phyloP scores from a whole-genome alignment of 2,888 invertebrate genomes.

The Coecobrya sp. region DNA sequence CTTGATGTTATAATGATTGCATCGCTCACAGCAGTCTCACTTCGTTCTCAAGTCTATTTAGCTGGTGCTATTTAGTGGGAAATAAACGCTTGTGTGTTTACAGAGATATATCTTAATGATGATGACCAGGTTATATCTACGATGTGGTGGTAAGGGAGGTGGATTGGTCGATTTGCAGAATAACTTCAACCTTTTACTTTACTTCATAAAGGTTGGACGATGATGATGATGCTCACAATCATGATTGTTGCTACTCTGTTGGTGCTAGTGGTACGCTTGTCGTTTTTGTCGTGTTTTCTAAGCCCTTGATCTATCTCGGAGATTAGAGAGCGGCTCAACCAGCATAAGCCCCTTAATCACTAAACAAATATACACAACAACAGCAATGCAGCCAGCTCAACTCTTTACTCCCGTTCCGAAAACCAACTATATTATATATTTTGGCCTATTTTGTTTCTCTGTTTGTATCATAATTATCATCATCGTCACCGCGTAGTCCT shows the following conservation, averaged over 20 bases:
- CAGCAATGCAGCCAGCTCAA: not conserved
- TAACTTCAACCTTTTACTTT: not conserved
- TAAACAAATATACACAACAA: conserved; percentile 66
- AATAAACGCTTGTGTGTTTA: not conserved
- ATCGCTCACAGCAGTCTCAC: no score
- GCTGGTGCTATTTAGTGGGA: no score
- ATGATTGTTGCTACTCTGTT: not conserved
- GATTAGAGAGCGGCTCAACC: conserved; percentile 69
- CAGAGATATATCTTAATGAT: conserved; percentile 7
- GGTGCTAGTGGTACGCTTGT: conserved; percentile 5
- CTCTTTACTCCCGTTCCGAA: conserved; percentile 14
- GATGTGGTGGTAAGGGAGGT: not conserved
- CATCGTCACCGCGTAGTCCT: not conserved
- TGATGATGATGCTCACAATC: not conserved
- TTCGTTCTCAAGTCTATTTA: no score
- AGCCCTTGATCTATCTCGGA: conserved; percentile 69
- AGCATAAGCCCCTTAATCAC: conserved; percentile 75
- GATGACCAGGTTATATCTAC: not conserved
- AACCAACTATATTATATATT: no score
- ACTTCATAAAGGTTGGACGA: not conserved
- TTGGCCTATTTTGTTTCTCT: not conserved
- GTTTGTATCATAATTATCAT: conserved; percentile 37
- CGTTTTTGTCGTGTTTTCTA: conserved; percentile 44
- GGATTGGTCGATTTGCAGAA: not conserved
- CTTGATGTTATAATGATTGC: no score